Conservation (phyloP, 2,888 invertebrate species). For the Synergus itoensis region DNA sequence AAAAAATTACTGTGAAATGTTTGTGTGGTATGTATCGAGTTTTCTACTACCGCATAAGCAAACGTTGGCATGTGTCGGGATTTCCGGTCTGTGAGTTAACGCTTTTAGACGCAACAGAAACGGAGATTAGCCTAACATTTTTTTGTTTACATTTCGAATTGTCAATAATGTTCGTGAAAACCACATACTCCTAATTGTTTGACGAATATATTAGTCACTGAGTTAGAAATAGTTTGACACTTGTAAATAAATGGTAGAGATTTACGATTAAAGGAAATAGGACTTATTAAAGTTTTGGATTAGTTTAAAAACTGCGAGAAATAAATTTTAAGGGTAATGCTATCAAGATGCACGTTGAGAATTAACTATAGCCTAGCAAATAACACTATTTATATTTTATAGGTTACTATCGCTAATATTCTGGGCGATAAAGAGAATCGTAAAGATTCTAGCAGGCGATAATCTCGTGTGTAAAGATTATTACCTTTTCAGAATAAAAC, state of each 20-base stretch:
- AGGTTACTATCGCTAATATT: conserved; percentile 18
- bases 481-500: neutral
- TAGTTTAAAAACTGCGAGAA: too few species aligned
- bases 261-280: neutral
- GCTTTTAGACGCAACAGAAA: neutral
- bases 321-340: neutral
- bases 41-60: neutral
- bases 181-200: neutral
- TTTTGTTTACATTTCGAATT: neutral
- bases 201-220: neutral
- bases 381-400: neutral
- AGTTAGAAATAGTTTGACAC: neutral
- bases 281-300: neutral
- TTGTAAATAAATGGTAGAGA: too few species aligned
- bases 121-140: neutral
- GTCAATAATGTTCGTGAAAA: neutral
- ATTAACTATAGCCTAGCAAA: neutral
- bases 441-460: conserved; percentile 5
- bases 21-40: neutral
- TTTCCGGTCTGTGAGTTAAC: neutral
- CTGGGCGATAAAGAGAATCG: neutral
- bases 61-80: neutral
- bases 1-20: neutral
- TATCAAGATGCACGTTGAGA: neutral
- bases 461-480: neutral